phyloP scores from a whole-genome alignment of 2,888 invertebrate species.

The Euproctis similis region DNA sequence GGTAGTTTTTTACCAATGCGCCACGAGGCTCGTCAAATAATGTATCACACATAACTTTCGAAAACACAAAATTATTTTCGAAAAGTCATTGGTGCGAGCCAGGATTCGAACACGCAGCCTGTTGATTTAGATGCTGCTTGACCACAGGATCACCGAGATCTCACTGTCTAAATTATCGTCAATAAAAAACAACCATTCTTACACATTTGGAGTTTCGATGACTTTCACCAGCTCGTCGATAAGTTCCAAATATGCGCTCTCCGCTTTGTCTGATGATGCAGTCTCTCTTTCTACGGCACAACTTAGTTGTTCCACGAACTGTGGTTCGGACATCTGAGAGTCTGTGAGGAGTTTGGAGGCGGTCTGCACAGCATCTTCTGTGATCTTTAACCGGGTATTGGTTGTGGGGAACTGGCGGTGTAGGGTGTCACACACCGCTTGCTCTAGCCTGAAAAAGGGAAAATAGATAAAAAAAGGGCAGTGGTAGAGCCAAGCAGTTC shows the following conservation, averaged over 20 bases:
- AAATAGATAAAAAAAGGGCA: too few species aligned
- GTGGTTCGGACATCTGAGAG: slow-evolving; percentile 39
- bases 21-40: too few species aligned
- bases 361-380: slow-evolving; percentile 62
- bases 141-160: too few species aligned
- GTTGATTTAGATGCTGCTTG: too few species aligned
- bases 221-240: slow-evolving; percentile 73
- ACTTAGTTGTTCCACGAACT: slow-evolving; percentile 30
- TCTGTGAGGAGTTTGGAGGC: slow-evolving; percentile 64
- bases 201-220: slow-evolving; percentile 56
- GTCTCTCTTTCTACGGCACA: slow-evolving; percentile 48
- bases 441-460: slow-evolving; percentile 68
- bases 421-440: slow-evolving; percentile 69
- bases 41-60: too few species aligned
- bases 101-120: too few species aligned
- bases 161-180: too few species aligned
- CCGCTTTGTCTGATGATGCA: slow-evolving; percentile 57
- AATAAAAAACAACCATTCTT: slow-evolving; percentile 25
- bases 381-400: slow-evolving; percentile 75
- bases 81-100: too few species aligned
- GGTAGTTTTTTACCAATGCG: too few species aligned
- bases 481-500: too few species aligned
- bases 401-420: slow-evolving; percentile 78
- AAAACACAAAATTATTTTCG: too few species aligned
- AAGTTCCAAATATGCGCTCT: slow-evolving; percentile 70